phyloP scores from a whole-genome alignment of 2,888 invertebrate species.

The Sipha maydis region DNA sequence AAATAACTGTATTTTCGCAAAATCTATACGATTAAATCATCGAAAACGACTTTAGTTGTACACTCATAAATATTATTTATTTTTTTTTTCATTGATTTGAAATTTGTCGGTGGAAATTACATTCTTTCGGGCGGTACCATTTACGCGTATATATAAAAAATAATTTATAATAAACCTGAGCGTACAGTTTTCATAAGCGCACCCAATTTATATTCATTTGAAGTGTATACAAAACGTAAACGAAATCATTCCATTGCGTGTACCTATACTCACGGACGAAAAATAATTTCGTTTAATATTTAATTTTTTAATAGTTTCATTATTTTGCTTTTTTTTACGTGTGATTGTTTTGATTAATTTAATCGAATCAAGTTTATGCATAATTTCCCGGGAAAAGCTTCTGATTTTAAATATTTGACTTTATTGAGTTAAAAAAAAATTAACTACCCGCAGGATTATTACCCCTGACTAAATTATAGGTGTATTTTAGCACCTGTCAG shows the following conservation, averaged over 20 bases:
- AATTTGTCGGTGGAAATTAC: background rate
- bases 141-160: background rate
- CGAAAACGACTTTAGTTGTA: background rate
- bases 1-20: background rate
- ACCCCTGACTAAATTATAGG: background rate
- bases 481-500: background rate
- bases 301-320: constrained; percentile 19
- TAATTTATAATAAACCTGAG: background rate
- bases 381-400: background rate
- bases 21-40: background rate
- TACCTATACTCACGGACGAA: background rate
- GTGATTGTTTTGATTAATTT: background rate
- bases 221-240: background rate
- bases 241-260: background rate
- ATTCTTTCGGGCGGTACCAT: background rate
- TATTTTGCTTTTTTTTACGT: background rate
- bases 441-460: background rate
- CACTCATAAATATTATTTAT: background rate
- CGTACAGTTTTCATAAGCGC: background rate
- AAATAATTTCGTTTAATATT: background rate
- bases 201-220: background rate
- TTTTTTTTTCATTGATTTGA: background rate
- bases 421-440: background rate
- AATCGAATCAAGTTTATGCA: background rate
- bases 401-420: background rate